These are phyloP conservation scores for Sparidentex hasta DNA, from an alignment of 2,797 vertebrate genomes.

Conservation along the genomic window DNA sequence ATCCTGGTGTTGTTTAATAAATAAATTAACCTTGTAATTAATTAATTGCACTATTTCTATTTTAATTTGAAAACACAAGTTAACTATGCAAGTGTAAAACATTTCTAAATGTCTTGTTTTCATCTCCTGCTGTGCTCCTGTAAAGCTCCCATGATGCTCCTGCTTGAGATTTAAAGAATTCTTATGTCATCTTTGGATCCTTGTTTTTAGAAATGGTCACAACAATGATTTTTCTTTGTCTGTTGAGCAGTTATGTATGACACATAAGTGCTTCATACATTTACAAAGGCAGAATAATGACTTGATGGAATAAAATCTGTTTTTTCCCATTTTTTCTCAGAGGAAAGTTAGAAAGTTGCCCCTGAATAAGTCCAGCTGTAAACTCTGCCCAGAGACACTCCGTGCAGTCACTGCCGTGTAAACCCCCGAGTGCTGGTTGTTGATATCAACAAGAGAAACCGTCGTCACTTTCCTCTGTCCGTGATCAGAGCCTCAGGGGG, in stretches of 20 bases:
- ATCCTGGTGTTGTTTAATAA: too few species aligned
- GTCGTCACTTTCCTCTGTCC: constrained; percentile 65
- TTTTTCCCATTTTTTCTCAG: constrained; percentile 1
- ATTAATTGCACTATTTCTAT: too few species aligned
- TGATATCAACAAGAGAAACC: constrained; percentile 62
- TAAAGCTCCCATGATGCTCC: too few species aligned
- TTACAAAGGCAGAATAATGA: neutral
- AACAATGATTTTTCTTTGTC: neutral
- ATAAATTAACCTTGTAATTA: too few species aligned
- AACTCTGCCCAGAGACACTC: constrained; percentile 24
- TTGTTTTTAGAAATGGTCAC: neutral
- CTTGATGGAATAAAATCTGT: neutral
- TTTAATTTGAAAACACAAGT: too few species aligned
- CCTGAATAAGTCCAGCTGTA: neutral
- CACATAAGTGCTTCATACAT: neutral
- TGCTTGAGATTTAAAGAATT: neutral
- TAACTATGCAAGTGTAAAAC: too few species aligned
- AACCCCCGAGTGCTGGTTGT: constrained; percentile 59
- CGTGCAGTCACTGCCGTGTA: constrained; percentile 12
- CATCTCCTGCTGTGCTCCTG: too few species aligned
- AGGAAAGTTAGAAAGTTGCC: constrained; percentile 8
- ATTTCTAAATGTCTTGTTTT: too few species aligned
- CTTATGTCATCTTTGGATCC: neutral
- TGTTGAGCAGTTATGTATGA: neutral
- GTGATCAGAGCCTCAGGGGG: constrained; percentile 71